Conservation (phyloP, 2,113 vertebrate genomes). For the Phrynocephalus versicolor region DNA sequence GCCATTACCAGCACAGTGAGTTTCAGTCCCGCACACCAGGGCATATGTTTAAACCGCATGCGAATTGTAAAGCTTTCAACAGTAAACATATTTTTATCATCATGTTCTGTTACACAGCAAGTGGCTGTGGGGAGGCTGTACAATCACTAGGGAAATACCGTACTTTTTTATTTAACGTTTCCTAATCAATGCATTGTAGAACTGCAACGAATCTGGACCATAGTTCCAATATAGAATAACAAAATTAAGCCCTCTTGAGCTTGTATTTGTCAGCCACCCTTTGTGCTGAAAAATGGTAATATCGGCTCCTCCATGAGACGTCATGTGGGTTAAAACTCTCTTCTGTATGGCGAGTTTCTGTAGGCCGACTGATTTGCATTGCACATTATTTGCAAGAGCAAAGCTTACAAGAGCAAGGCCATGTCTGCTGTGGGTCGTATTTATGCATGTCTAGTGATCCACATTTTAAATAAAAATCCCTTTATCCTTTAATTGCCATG, state of each 20-base stretch:
- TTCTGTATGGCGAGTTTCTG: neutral
- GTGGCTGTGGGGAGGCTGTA: neutral
- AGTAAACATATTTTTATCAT: neutral
- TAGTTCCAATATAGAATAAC: neutral
- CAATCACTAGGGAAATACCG: neutral
- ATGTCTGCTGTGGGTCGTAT: neutral
- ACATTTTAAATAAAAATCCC: neutral
- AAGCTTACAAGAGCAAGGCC: neutral
- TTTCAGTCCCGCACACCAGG: neutral
- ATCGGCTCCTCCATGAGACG: neutral
- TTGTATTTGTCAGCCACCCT: neutral
- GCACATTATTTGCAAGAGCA: neutral
- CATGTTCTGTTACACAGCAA: neutral
- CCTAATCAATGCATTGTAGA: neutral
- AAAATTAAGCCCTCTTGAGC: neutral
- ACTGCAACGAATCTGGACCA: neutral
- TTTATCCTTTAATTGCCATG: neutral
- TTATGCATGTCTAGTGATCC: neutral
- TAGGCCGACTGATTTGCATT: neutral
- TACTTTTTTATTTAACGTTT: neutral
- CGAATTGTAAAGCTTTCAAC: neutral
- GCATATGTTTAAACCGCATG: neutral
- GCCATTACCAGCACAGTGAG: neutral
- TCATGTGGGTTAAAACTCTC: neutral
- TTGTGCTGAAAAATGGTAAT: neutral